Conservation (phyloP, 2,797 vertebrate species). For the Setipinna tenuifilis region DNA sequence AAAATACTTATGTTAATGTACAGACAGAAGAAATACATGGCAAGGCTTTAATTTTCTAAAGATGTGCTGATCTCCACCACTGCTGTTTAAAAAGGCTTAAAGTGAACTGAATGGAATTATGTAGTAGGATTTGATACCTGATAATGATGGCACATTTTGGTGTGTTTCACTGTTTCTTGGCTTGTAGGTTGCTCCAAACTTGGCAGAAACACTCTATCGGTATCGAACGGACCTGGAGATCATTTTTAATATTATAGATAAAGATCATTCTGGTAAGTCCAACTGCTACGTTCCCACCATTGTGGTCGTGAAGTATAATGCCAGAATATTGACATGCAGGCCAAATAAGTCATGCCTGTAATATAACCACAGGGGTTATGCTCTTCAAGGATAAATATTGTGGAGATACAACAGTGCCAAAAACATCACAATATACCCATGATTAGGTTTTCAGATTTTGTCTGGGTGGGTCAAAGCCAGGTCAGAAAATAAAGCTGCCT, state of each 20-base stretch:
- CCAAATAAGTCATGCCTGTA: not conserved
- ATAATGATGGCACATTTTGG: not conserved
- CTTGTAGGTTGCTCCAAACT: slow-evolving; percentile 80
- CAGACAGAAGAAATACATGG: too few relatives aligned
- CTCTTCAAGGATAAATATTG: not conserved
- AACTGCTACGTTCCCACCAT: not conserved
- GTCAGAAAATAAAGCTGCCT: not conserved
- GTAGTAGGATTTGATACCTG: not conserved
- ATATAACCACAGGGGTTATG: not conserved
- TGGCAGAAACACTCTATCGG: slow-evolving; percentile 89
- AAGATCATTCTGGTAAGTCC: slow-evolving; percentile 83
- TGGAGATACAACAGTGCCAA: not conserved
- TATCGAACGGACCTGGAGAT: slow-evolving; percentile 92
- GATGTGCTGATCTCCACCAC: too few relatives aligned
- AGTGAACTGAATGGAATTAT: not conserved
- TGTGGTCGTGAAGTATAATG: not conserved
- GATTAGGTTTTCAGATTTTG: slow-evolving; percentile 2
- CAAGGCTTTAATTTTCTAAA: too few relatives aligned
- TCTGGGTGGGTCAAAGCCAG: not conserved
- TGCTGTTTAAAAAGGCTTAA: too few relatives aligned
- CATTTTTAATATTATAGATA: slow-evolving; percentile 95
- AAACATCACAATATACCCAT: not conserved
- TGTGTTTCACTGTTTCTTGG: not conserved
- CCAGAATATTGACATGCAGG: not conserved
- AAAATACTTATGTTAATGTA: too few relatives aligned